Conservation (phyloP, 2,888 invertebrate species). For the Xanthia togata region DNA sequence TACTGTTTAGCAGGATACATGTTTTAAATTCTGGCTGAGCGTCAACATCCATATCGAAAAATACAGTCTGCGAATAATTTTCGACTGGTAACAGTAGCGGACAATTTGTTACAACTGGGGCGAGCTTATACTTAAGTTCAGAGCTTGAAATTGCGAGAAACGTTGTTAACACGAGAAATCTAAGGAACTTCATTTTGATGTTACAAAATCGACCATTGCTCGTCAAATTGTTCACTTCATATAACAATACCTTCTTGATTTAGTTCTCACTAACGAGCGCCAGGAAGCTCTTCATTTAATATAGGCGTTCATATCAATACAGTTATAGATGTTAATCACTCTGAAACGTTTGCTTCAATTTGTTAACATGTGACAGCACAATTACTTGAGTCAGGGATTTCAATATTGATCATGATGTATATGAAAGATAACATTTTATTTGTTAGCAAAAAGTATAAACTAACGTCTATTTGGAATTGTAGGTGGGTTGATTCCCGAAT, state of each 20-base stretch:
- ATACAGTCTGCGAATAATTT: slow-evolving; percentile 36
- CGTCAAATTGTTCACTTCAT: slow-evolving; percentile 10
- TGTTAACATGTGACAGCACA: slow-evolving; percentile 7
- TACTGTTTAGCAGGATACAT: slow-evolving; percentile 29
- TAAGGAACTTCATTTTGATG: slow-evolving; percentile 32
- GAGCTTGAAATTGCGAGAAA: slow-evolving; percentile 25
- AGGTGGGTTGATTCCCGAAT: not conserved
- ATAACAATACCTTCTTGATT: not conserved
- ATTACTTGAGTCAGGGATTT: slow-evolving; percentile 24
- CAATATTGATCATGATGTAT: not conserved
- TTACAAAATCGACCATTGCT: not conserved
- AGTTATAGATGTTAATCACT: slow-evolving; percentile 16
- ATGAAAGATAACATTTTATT: not conserved
- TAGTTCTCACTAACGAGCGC: not conserved
- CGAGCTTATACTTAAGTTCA: not conserved
- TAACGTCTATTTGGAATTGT: not conserved
- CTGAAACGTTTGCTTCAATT: slow-evolving; percentile 44
- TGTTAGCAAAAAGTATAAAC: not conserved
- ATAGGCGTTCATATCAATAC: slow-evolving; percentile 9
- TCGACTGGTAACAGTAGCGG: slow-evolving; percentile 29
- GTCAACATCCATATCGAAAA: slow-evolving; percentile 23
- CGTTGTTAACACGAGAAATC: not conserved
- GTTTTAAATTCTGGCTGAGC: slow-evolving; percentile 27
- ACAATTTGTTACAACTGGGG: slow-evolving; percentile 22
- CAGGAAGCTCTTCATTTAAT: not conserved